Evolutionary conservation across 23 tunicate species (phyloP), one percentile per base, ranked within the genome.

Genomic region (Pegea sp.): DNA sequence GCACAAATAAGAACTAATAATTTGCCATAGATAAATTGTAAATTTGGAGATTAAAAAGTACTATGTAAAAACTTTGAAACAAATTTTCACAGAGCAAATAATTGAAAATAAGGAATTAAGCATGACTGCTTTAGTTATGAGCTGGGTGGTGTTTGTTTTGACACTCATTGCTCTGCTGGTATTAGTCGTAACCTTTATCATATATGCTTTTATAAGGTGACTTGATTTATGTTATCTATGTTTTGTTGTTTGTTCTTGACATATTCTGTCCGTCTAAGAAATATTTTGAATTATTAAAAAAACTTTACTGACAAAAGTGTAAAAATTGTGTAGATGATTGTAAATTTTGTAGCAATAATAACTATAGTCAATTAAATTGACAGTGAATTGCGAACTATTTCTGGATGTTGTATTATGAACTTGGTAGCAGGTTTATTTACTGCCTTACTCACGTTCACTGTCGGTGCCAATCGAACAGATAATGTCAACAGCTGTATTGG

Each of bases 371-470:
- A n/a, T n/a, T 30, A 19, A 24, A 4, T 21, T 68, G 42, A 23
- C 69, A 84, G 95, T 22, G 95, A 73, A 33, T 65, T 84, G 6
- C 67, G 95, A 2, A 31, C 84, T 5, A 66, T 74, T 29, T 57
- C 84, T 4, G 95, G 95, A 2, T 68, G 71, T 30, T 61, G 60
- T 57, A 60, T 74, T 13, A 73, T 84, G 67, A 84, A 84, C 63
- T 56, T 84, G 8, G 58, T 67, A 22, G 67, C 59, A 33, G 84
- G 78, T 0, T 69, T 76, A 28, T 72, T 84, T 28, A 30, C 69
- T 5, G 68, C 95, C 24, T 31, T 72, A 24, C 61, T 71, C 20
- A 18, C 60, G 63, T 84, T 67, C 42, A 21, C 43, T 26, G 62
- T 84, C 25, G 95, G 80, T 0, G 69, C 68, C 20, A 54, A 48